A percentile compares a stretch with the other conserved stretches of the same genome.
These are phyloP conservation scores for Vanacampus margaritifer DNA, from an alignment of 2,113 vertebrate genomes.

Conservation along the genomic window DNA sequence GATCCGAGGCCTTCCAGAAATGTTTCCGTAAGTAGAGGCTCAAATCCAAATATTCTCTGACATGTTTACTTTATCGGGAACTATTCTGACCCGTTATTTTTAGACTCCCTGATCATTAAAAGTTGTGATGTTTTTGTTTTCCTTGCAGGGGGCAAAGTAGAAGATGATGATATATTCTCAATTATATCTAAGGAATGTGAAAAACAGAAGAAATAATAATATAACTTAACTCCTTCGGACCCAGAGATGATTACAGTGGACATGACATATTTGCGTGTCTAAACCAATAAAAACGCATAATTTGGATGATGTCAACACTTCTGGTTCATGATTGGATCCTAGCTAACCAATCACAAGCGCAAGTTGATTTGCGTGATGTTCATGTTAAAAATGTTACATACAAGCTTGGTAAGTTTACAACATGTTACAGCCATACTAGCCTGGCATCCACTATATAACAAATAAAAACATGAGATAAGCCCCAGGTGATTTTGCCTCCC, in stretches of 20 bases:
- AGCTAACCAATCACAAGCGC: no score
- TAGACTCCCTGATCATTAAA: not conserved
- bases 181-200: constrained; percentile 30
- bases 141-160: constrained; percentile 39
- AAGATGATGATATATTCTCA: constrained; percentile 46
- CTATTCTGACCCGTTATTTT: not conserved
- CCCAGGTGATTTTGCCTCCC: not conserved
- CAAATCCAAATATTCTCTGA: not conserved
- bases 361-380: no score
- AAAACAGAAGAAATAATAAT: constrained; percentile 1
- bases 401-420: no score
- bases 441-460: no score
- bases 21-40: constrained; percentile 60
- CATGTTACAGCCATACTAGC: no score
- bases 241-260: no score
- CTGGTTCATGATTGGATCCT: no score
- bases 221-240: not conserved
- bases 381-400: no score
- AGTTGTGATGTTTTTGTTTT: constrained; percentile 14
- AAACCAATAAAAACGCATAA: no score
- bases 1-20: constrained; percentile 53
- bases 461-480: no score
- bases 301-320: no score
- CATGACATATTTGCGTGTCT: no score
- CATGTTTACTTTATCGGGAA: not conserved